Evolutionary conservation across 2,888 invertebrate genomes (phyloP).

Genomic region (Drosophila cognata): DNA sequence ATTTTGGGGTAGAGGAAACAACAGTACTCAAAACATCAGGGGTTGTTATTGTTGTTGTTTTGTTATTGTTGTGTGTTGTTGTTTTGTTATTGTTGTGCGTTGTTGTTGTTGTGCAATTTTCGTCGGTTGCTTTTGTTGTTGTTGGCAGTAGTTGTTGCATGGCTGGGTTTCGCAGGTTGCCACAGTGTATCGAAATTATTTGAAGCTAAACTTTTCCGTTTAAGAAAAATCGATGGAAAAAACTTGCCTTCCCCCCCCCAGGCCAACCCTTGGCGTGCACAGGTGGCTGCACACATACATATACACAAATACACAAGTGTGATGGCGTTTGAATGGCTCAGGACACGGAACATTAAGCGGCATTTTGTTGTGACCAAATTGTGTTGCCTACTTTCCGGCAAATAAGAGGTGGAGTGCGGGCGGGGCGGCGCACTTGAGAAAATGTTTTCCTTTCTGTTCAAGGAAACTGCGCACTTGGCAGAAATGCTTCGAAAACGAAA

Average conservation of each 20-base stretch:
- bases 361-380: constrained; percentile 73
- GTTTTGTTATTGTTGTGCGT: constrained; percentile 35
- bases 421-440: constrained; percentile 32
- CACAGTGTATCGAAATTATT: constrained; percentile 32
- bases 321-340: constrained; percentile 29
- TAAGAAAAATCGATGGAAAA: constrained; percentile 73
- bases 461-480: constrained; percentile 61
- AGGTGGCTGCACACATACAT: constrained; percentile 53
- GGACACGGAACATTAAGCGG: constrained; percentile 75
- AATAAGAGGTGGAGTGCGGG: neutral
- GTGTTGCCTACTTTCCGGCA: constrained; percentile 58
- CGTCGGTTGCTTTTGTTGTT: constrained; percentile 34
- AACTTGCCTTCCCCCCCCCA: constrained; percentile 2
- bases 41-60: constrained; percentile 48
- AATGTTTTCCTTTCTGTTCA: constrained; percentile 34
- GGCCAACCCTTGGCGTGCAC: constrained; percentile 41
- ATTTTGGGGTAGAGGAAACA: constrained; percentile 48
- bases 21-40: constrained; percentile 23
- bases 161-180: constrained; percentile 56
- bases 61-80: constrained; percentile 35
- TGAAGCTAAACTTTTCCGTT: constrained; percentile 54
- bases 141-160: constrained; percentile 59
- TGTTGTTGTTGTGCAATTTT: constrained; percentile 55
- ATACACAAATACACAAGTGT: constrained; percentile 8
- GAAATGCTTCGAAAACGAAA: constrained; percentile 28